phyloP scores from a whole-genome alignment of 2,888 invertebrate genomes.

The Platypus cylindrus region DNA sequence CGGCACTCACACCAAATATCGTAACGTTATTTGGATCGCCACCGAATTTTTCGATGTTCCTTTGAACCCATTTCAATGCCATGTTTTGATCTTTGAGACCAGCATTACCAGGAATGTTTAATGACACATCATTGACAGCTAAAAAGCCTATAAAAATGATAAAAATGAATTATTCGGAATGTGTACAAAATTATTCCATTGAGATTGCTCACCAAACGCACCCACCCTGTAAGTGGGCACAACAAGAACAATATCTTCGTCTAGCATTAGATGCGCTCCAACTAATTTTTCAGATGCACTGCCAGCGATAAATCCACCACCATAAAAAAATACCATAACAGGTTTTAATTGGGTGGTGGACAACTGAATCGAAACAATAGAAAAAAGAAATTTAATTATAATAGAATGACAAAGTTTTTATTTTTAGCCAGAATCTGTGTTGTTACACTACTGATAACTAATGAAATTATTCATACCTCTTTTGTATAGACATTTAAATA shows the following conservation, averaged over 20 bases:
- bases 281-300: slow-evolving; percentile 25
- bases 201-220: slow-evolving; percentile 22
- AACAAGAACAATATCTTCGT: slow-evolving; percentile 37
- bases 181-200: background rate
- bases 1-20: slow-evolving; percentile 40
- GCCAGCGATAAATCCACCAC: slow-evolving; percentile 37
- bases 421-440: background rate
- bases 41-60: slow-evolving; percentile 36
- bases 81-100: slow-evolving; percentile 39
- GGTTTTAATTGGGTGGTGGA: slow-evolving; percentile 2
- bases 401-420: background rate
- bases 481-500: slow-evolving; percentile 3
- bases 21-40: slow-evolving; percentile 40
- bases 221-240: slow-evolving; percentile 38
- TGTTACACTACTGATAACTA: background rate
- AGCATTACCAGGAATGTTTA: slow-evolving; percentile 39
- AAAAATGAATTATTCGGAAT: background rate
- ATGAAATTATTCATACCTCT: background rate
- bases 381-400: background rate
- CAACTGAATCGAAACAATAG: slow-evolving; percentile 2
- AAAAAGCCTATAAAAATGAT: slow-evolving; percentile 32
- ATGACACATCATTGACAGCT: slow-evolving; percentile 32
- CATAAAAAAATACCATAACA: slow-evolving; percentile 39
- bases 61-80: slow-evolving; percentile 39
- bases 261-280: slow-evolving; percentile 36